These are phyloP conservation scores for Camponotus fellah DNA, from an alignment of 2,888 invertebrate species.

Conservation along the genomic window DNA sequence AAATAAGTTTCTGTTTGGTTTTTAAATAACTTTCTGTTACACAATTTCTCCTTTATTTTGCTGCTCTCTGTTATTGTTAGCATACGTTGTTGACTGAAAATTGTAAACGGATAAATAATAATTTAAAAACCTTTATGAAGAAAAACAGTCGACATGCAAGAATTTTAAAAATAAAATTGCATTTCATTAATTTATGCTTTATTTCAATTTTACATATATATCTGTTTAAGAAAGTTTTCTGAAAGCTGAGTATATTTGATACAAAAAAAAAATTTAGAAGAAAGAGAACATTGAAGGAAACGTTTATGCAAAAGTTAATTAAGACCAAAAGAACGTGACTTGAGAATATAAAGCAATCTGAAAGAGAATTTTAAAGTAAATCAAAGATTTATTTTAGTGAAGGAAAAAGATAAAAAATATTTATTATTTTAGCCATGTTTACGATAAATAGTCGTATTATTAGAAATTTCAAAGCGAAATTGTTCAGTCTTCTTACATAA, in stretches of 20 bases:
- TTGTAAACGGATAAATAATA: neutral
- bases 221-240: slow-evolving; percentile 5
- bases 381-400: neutral
- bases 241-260: neutral
- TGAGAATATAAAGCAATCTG: neutral
- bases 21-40: slow-evolving; percentile 35
- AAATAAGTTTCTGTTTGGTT: slow-evolving; percentile 30
- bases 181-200: neutral
- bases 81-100: neutral
- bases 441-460: neutral
- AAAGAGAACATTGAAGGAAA: neutral
- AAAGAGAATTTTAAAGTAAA: neutral
- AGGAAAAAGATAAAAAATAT: neutral
- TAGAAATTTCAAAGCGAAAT: neutral
- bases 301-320: slow-evolving; percentile 8
- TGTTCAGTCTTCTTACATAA: neutral
- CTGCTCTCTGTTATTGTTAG: slow-evolving; percentile 7
- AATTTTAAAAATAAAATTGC: neutral
- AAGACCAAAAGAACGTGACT: neutral
- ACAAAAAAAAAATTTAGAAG: neutral
- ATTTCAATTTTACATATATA: neutral
- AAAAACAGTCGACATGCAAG: neutral
- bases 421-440: neutral
- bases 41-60: neutral
- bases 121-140: neutral